These are phyloP conservation scores for Chironomus tepperi DNA, from an alignment of 1,140 invertebrate species.

Conservation along the genomic window DNA sequence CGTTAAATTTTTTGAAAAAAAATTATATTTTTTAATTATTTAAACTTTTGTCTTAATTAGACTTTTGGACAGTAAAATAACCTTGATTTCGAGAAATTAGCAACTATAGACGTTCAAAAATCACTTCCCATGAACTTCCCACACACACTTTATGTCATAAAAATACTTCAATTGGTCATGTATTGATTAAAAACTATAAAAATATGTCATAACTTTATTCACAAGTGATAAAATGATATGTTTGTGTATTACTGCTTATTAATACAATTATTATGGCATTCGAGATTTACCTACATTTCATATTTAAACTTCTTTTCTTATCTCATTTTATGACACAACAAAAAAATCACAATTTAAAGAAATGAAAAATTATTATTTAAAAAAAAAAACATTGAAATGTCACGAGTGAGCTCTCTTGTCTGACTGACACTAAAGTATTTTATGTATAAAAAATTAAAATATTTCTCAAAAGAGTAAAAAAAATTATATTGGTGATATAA, in stretches of 20 bases:
- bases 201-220: neutral
- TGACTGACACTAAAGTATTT: neutral
- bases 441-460: neutral
- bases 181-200: neutral
- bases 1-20: too few species aligned
- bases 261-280: neutral
- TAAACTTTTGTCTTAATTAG: too few species aligned
- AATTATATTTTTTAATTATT: too few species aligned
- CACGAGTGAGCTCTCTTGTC: conserved; percentile 5
- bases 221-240: neutral
- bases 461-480: too few species aligned
- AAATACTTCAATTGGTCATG: neutral
- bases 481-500: too few species aligned
- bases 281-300: neutral
- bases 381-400: neutral
- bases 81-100: too few species aligned
- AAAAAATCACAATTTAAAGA: neutral
- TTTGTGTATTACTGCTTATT: neutral
- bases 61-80: too few species aligned
- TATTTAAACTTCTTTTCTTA: neutral
- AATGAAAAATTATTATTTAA: neutral
- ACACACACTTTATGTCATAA: too few species aligned
- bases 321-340: conserved; percentile 13
- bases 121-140: too few species aligned
- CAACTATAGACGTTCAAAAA: too few species aligned